Percentiles rank a stretch among this genome's conserved stretches.
These are phyloP conservation scores for Eumerus sabulonum DNA, from an alignment of 2,888 invertebrate species.

Conservation along the genomic window DNA sequence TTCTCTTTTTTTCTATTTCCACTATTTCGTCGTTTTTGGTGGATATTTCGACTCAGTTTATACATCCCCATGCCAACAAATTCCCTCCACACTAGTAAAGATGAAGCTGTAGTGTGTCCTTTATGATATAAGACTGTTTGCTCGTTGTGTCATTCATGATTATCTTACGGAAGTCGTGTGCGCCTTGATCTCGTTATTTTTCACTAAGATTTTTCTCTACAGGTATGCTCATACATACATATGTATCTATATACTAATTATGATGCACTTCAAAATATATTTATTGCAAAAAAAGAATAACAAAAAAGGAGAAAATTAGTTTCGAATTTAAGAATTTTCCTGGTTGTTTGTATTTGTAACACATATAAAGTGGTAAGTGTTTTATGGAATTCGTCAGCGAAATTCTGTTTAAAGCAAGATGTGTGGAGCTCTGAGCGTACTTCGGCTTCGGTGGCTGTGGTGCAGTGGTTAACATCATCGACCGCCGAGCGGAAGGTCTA, in stretches of 20 bases:
- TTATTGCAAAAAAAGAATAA: constrained; percentile 3
- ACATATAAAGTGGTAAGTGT: too few relatives aligned
- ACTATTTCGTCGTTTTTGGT: too few relatives aligned
- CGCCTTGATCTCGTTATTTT: constrained; percentile 51
- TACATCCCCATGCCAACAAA: constrained; percentile 23
- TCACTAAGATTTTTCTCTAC: constrained; percentile 9
- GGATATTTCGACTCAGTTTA: constrained; percentile 22
- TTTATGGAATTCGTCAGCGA: too few relatives aligned
- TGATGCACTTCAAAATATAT: constrained; percentile 24
- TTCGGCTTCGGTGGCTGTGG: too few relatives aligned
- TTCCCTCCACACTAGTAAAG: constrained; percentile 7
- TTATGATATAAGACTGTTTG: neutral
- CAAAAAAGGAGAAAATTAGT: too few relatives aligned
- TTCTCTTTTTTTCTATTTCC: constrained; percentile 16
- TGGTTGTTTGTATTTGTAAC: too few relatives aligned
- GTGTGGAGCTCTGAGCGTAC: too few relatives aligned
- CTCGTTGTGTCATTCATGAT: constrained; percentile 8
- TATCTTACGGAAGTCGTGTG: constrained; percentile 32
- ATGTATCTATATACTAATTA: constrained; percentile 28
- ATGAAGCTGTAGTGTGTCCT: neutral
- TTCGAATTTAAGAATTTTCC: too few relatives aligned
- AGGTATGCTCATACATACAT: constrained; percentile 26
- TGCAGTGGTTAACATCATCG: too few relatives aligned
- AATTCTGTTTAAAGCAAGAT: too few relatives aligned
- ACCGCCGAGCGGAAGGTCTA: too few relatives aligned